A percentile compares a stretch with the other conserved stretches of the same genome.
Evolutionary conservation across 2,888 invertebrate species (phyloP).

Genomic region (Patella ulyssiponensis): DNA sequence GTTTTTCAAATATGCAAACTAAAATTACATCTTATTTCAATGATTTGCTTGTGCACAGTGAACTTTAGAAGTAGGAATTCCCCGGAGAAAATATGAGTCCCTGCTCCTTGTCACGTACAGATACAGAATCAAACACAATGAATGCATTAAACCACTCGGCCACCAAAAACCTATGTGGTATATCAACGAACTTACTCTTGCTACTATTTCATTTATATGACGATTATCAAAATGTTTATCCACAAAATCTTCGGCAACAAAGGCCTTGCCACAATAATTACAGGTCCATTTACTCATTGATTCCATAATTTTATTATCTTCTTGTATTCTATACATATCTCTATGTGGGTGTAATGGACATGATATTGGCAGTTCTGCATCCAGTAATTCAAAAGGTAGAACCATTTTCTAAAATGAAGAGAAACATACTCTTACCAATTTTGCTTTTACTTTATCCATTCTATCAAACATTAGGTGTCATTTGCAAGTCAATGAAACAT

Average conservation of each 20-base stretch:
- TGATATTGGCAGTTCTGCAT: constrained; percentile 42
- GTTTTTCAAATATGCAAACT: no score
- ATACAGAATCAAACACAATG: background rate
- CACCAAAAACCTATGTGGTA: no score
- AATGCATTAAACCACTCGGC: no score
- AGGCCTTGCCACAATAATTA: constrained; percentile 67
- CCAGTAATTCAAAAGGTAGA: constrained; percentile 42
- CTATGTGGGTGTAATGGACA: constrained; percentile 56
- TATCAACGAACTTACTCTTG: constrained; percentile 29
- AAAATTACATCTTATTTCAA: no score
- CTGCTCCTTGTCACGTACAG: background rate
- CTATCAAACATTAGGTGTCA: no score
- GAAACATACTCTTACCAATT: background rate
- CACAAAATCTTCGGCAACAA: constrained; percentile 61
- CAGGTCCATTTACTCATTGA: constrained; percentile 62
- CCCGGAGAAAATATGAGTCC: background rate
- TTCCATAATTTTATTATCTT: constrained; percentile 60
- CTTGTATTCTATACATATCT: constrained; percentile 59
- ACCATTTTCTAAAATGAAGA: constrained; percentile 47
- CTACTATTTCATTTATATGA: constrained; percentile 57
- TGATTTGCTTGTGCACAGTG: no score
- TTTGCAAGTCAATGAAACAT: no score
- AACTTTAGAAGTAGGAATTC: no score
- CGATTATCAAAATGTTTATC: constrained; percentile 65
- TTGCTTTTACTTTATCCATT: no score